A percentile compares a stretch with the other conserved stretches of the same genome.
Conservation (phyloP, 2,888 invertebrate species). For the Drosophila buzzatii region DNA sequence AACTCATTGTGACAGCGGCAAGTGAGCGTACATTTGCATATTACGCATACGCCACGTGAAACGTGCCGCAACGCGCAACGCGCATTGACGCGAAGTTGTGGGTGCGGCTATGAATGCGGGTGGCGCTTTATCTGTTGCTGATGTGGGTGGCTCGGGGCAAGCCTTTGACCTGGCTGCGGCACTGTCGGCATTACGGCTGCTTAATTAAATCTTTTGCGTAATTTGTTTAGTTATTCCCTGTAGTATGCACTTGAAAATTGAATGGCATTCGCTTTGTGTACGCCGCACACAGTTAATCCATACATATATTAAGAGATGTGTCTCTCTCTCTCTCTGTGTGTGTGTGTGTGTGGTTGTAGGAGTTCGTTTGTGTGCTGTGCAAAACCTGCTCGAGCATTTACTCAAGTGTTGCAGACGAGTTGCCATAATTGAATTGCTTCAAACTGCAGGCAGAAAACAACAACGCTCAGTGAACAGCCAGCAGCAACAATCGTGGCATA, state of each 20-base stretch:
- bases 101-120: not conserved
- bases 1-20: slow-evolving; percentile 29
- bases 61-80: slow-evolving; percentile 53
- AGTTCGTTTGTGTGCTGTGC: slow-evolving; percentile 33
- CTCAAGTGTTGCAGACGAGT: slow-evolving; percentile 60
- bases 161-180: slow-evolving; percentile 34
- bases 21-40: slow-evolving; percentile 68
- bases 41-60: slow-evolving; percentile 72
- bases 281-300: slow-evolving; percentile 14
- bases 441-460: slow-evolving; percentile 54
- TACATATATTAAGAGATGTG: slow-evolving; percentile 2
- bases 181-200: slow-evolving; percentile 62
- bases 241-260: slow-evolving; percentile 72
- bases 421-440: slow-evolving; percentile 67
- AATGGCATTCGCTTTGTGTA: slow-evolving; percentile 48
- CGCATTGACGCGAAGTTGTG: slow-evolving; percentile 4
- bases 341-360: not conserved
- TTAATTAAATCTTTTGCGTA: slow-evolving; percentile 80
- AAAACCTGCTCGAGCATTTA: slow-evolving; percentile 60
- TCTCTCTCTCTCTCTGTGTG: slow-evolving; percentile 1
- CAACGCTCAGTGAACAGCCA: slow-evolving; percentile 15
- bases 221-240: slow-evolving; percentile 74
- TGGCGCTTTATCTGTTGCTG: slow-evolving; percentile 14
- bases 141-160: slow-evolving; percentile 10
- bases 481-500: slow-evolving; percentile 66